A percentile compares a stretch with the other conserved stretches of the same genome.
Evolutionary conservation across 2,888 invertebrate genomes (phyloP).

Genomic region (Volucella inflata): DNA sequence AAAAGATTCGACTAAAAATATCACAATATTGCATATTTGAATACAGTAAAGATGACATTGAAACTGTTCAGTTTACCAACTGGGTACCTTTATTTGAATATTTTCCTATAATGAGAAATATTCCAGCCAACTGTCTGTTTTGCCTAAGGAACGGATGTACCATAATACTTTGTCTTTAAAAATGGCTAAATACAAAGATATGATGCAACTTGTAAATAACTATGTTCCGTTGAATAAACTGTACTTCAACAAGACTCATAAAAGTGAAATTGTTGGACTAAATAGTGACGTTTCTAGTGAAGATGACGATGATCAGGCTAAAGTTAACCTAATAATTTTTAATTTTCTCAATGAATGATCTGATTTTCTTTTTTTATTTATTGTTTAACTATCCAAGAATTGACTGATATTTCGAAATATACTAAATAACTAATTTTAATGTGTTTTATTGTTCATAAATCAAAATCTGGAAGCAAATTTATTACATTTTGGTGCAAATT

Average conservation of each 20-base stretch:
- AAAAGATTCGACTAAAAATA: too few relatives aligned
- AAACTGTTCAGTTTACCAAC: constrained; percentile 7
- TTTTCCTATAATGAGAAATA: constrained; percentile 4
- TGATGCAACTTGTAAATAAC: constrained; percentile 13
- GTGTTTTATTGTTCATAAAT: too few relatives aligned
- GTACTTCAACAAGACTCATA: constrained; percentile 16
- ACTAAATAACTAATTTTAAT: too few relatives aligned
- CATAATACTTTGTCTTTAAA: constrained; percentile 6
- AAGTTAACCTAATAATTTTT: not conserved
- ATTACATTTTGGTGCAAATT: too few relatives aligned
- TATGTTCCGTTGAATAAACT: constrained; percentile 15
- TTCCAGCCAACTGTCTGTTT: too few relatives aligned
- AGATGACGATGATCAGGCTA: constrained; percentile 29
- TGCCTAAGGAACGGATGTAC: not conserved
- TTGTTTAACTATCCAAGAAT: constrained; percentile 1
- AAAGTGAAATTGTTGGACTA: constrained; percentile 24
- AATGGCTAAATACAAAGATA: constrained; percentile 28
- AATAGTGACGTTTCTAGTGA: constrained; percentile 22
- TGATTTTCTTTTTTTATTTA: constrained; percentile 15
- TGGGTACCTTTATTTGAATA: constrained; percentile 21
- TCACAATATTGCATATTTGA: too few relatives aligned
- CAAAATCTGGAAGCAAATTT: too few relatives aligned
- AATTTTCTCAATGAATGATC: constrained; percentile 4
- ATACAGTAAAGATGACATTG: too few relatives aligned
- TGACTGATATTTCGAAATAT: too few relatives aligned